Evolutionary conservation across 2,888 invertebrate genomes (phyloP).

Genomic region (Xestia sexstrigata): DNA sequence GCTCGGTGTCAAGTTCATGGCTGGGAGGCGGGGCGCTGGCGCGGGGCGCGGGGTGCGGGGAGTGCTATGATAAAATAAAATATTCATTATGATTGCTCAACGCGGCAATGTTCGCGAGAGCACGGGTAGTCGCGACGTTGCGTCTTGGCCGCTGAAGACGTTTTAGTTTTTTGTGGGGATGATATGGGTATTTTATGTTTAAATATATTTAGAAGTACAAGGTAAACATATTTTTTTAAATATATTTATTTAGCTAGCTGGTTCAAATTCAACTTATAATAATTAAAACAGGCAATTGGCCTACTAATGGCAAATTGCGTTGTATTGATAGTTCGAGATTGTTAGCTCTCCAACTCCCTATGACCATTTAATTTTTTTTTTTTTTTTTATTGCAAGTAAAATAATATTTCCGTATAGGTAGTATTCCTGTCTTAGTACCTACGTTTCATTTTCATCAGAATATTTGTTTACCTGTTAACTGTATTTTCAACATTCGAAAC

Average conservation of each 20-base stretch:
- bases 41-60: conserved; percentile 66
- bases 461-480: neutral
- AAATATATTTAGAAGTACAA: neutral
- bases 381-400: neutral
- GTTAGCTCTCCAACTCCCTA: neutral
- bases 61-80: conserved; percentile 89
- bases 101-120: conserved; percentile 85
- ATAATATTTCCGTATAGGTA: neutral
- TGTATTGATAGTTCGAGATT: neutral
- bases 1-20: conserved; percentile 90
- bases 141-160: conserved; percentile 72
- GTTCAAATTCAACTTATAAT: neutral
- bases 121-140: conserved; percentile 69
- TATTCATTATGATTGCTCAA: conserved; percentile 90
- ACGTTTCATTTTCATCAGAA: neutral
- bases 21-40: conserved; percentile 70
- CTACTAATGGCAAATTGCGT: neutral
- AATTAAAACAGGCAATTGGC: neutral
- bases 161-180: neutral
- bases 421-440: neutral
- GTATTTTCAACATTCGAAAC: neutral
- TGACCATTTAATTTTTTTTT: neutral
- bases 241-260: too few relatives aligned
- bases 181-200: neutral
- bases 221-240: too few relatives aligned